phyloP scores from a whole-genome alignment of 2,888 invertebrate genomes.

The Ischnus inquisitorius region DNA sequence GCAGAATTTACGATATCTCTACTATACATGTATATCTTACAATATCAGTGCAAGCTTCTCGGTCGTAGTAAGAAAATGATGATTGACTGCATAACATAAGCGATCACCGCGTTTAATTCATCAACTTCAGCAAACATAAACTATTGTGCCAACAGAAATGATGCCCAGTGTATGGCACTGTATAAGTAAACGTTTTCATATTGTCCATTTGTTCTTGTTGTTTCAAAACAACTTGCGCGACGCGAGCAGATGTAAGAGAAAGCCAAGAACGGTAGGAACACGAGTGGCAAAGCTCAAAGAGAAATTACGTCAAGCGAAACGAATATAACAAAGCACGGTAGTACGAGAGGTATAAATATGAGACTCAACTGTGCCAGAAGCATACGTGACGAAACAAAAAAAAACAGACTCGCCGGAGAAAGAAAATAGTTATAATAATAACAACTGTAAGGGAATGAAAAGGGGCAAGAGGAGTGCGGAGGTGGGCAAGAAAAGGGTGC shows the following conservation, averaged over 20 bases:
- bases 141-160: too few relatives aligned
- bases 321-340: not conserved
- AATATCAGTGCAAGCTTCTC: too few relatives aligned
- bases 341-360: constrained; percentile 12
- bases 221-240: not conserved
- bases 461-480: not conserved
- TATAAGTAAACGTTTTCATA: too few relatives aligned
- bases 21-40: too few relatives aligned
- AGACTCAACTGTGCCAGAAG: not conserved
- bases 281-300: not conserved
- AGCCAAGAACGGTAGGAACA: not conserved
- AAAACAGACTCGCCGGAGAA: not conserved
- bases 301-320: not conserved
- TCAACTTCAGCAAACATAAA: too few relatives aligned
- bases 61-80: too few relatives aligned
- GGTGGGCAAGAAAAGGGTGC: constrained; percentile 19
- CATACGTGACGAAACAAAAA: not conserved
- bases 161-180: too few relatives aligned
- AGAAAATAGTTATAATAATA: constrained; percentile 38
- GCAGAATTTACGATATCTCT: too few relatives aligned
- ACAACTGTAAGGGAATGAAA: constrained; percentile 20
- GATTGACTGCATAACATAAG: too few relatives aligned
- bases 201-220: not conserved
- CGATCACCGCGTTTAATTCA: too few relatives aligned
- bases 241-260: not conserved